Evolutionary conservation across 1,140 invertebrate species (phyloP).

Genomic region (Ridgeia piscesae): DNA sequence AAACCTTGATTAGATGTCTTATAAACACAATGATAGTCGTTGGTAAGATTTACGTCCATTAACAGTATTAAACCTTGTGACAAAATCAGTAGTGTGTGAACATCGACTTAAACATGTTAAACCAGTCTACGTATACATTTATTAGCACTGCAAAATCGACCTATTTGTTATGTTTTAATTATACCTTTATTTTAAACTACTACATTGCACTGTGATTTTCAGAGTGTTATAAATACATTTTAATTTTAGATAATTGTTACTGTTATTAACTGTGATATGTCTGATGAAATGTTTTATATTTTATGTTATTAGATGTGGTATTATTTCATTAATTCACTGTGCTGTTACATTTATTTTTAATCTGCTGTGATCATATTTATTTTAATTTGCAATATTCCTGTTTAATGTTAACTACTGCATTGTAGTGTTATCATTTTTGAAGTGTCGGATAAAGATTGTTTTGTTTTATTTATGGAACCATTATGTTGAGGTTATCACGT

Average conservation of each 20-base stretch:
- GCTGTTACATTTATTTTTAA: background rate
- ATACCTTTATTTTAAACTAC: background rate
- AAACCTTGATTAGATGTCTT: background rate
- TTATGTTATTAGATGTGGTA: background rate
- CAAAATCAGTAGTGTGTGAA: background rate
- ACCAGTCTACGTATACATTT: background rate
- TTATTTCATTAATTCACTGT: background rate
- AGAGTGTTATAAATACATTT: background rate
- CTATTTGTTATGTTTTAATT: background rate
- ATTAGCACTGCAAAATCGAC: background rate
- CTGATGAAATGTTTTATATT: slow-evolving; percentile 19
- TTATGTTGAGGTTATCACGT: too few species aligned
- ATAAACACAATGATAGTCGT: background rate
- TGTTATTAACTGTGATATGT: background rate
- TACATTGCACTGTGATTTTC: background rate
- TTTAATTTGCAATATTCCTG: background rate
- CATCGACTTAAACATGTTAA: background rate
- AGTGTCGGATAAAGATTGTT: too few species aligned
- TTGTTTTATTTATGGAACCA: too few species aligned
- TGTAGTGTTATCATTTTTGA: too few species aligned
- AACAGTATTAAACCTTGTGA: background rate
- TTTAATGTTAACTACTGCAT: too few species aligned
- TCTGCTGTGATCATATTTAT: background rate
- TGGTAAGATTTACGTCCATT: background rate
- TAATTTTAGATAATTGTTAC: background rate